Conservation (phyloP, 2,113 vertebrate genomes). For the Trochalopteron elliotii region DNA sequence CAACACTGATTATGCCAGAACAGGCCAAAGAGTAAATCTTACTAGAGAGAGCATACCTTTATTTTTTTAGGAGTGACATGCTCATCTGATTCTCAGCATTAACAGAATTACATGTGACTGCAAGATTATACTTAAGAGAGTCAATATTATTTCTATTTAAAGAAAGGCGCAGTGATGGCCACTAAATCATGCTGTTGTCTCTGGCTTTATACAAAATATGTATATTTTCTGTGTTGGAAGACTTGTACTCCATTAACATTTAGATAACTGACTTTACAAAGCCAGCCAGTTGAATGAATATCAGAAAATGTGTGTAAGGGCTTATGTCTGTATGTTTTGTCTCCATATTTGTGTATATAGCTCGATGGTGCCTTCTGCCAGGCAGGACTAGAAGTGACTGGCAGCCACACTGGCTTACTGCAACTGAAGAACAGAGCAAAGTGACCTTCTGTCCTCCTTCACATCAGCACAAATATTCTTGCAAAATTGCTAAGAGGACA, state of each 20-base stretch:
- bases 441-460: background rate
- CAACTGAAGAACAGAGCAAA: background rate
- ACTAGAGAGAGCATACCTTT: background rate
- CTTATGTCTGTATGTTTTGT: background rate
- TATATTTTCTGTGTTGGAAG: background rate
- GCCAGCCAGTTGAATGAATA: background rate
- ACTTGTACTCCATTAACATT: background rate
- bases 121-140: background rate
- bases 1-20: background rate
- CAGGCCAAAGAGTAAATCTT: background rate
- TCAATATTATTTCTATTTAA: background rate
- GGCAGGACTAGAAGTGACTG: background rate
- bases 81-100: background rate
- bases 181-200: background rate
- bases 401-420: background rate
- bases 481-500: background rate
- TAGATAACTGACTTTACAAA: background rate
- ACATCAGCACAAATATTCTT: background rate
- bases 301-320: background rate
- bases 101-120: background rate
- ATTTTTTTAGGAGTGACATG: background rate
- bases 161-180: background rate
- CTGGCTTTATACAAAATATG: background rate
- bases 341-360: fast-evolving
- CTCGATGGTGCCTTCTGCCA: background rate